Percentiles rank a stretch among this genome's conserved stretches.
phyloP scores from a whole-genome alignment of 2,113 vertebrate species.

The Notothenia coriiceps region DNA sequence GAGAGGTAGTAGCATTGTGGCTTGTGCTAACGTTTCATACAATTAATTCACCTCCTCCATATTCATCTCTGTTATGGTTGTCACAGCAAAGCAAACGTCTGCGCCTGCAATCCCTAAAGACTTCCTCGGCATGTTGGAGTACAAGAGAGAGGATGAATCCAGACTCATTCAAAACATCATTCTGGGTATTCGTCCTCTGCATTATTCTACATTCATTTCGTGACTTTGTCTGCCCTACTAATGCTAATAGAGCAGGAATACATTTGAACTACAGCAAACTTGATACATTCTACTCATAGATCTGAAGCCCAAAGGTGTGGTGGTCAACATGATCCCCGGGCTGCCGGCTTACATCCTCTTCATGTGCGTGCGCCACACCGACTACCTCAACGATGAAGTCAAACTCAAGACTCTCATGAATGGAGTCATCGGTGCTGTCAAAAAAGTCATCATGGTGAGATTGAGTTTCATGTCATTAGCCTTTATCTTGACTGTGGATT shows the following conservation, averaged over 20 bases:
- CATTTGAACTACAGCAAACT: background rate
- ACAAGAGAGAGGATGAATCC: slow-evolving; percentile 89
- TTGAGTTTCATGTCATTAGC: background rate
- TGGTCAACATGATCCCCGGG: slow-evolving; percentile 93
- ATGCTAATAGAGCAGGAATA: background rate
- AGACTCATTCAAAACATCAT: slow-evolving; percentile 91
- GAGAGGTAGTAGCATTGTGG: slow-evolving; percentile 87
- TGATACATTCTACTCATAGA: slow-evolving; percentile 77
- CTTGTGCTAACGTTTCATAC: background rate
- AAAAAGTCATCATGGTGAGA: slow-evolving; percentile 90
- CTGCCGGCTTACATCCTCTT: slow-evolving; percentile 93
- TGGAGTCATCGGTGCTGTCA: slow-evolving; percentile 87
- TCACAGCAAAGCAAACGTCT: slow-evolving; percentile 82
- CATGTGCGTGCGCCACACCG: slow-evolving; percentile 95
- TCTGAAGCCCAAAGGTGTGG: slow-evolving; percentile 93
- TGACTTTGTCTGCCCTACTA: background rate
- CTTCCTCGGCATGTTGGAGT: slow-evolving; percentile 96
- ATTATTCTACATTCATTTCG: background rate
- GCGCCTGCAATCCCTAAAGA: slow-evolving; percentile 82
- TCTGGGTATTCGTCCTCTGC: slow-evolving; percentile 83
- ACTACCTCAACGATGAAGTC: slow-evolving; percentile 90
- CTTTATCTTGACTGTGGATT: background rate
- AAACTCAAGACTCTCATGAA: slow-evolving; percentile 95
- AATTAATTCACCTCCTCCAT: background rate
- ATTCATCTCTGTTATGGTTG: slow-evolving; percentile 8